Conservation (phyloP, 2,888 invertebrate genomes). For the Pseudoips prasinana region DNA sequence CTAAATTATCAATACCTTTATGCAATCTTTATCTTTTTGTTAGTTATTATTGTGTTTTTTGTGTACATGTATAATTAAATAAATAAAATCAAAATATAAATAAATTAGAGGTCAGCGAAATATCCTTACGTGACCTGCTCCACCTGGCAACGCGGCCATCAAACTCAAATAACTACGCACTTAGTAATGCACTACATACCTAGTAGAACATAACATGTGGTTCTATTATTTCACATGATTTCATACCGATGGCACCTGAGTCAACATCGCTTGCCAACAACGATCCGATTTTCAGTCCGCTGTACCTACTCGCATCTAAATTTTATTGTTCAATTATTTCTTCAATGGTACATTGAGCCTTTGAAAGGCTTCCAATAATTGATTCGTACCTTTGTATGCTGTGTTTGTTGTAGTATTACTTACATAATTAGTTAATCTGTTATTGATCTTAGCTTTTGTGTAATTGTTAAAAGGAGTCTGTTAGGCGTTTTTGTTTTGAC, state of each 20-base stretch:
- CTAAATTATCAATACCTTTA: too few species aligned
- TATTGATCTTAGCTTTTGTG: constrained; percentile 32
- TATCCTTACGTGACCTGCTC: too few species aligned
- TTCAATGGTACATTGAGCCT: constrained; percentile 32
- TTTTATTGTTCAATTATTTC: constrained; percentile 31
- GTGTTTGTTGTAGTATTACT: constrained; percentile 34
- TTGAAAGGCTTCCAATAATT: constrained; percentile 40
- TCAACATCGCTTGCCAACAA: constrained; percentile 24
- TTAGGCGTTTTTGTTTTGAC: constrained; percentile 11
- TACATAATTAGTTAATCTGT: constrained; percentile 39
- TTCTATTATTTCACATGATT: constrained; percentile 29
- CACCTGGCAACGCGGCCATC: background rate
- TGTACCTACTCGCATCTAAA: constrained; percentile 14
- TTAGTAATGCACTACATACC: constrained; percentile 6
- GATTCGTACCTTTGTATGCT: constrained; percentile 33
- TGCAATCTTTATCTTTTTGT: too few species aligned
- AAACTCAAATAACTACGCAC: constrained; percentile 11
- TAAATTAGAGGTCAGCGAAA: too few species aligned
- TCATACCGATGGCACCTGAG: constrained; percentile 28
- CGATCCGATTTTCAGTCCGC: constrained; percentile 9
- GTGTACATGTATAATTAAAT: too few species aligned
- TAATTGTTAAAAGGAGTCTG: constrained; percentile 14
- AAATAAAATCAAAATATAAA: too few species aligned
- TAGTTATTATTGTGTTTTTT: too few species aligned
- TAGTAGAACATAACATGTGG: constrained; percentile 1